Evolutionary conservation across 2,113 vertebrate species (phyloP).

Genomic region (Tyrannus savana): DNA sequence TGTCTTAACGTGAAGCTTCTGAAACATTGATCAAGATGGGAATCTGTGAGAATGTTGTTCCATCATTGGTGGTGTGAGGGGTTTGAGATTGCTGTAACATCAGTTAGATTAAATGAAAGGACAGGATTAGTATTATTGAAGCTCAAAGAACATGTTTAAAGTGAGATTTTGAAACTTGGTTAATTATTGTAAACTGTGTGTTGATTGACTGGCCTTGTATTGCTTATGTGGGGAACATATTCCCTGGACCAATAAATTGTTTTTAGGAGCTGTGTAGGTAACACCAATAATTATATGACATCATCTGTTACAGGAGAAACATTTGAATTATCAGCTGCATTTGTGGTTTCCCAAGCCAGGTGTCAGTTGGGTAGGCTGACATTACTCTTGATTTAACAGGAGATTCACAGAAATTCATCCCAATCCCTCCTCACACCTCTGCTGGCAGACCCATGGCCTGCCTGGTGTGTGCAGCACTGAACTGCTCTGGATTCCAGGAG

Average conservation of each 20-base stretch:
- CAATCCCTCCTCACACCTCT: fast-evolving
- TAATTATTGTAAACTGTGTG: neutral
- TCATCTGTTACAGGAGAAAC: neutral
- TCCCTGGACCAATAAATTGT: neutral
- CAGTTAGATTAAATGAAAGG: neutral
- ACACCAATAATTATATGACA: neutral
- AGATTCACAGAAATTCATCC: neutral
- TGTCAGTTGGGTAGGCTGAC: neutral
- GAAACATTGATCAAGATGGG: neutral
- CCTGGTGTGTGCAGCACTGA: neutral
- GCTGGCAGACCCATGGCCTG: neutral
- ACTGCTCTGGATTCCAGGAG: neutral
- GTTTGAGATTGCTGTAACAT: neutral
- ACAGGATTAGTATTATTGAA: neutral
- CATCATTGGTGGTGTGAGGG: neutral
- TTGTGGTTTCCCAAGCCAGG: neutral
- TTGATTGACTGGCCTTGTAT: neutral
- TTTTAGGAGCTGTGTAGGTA: neutral
- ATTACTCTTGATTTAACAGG: neutral
- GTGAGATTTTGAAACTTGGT: neutral
- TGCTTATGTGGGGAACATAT: neutral
- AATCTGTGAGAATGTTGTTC: neutral
- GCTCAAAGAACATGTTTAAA: neutral
- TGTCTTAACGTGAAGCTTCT: neutral
- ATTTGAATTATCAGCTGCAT: neutral